Evolutionary conservation across 1,140 invertebrate genomes (phyloP), one percentile per base, ranked within the genome.

Genomic region (Trichogramma pretiosum): DNA sequence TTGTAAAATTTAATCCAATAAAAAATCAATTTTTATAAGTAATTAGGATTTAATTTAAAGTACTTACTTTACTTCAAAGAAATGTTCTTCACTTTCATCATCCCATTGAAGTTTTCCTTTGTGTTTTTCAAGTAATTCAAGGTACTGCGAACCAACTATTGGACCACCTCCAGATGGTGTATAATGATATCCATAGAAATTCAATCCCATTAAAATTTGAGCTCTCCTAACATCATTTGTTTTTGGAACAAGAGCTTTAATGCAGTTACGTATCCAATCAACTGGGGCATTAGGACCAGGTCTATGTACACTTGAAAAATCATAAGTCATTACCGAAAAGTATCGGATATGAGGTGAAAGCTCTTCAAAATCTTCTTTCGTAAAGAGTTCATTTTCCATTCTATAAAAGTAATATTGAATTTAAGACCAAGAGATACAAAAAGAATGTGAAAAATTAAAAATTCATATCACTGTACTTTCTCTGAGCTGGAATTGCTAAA

Each of bases 301-400:
- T 57, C 81, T 79, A 62, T 87, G 81, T 10, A 84, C 73, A 70
- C 70, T 87, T 19, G 91, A 93, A 68, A 82, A 96, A 67, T 97
- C 93, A 67, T 97, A 97, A 1, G 91, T 95, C 91, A 95, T 94
- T 1, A 97, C 73, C 32, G 89, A 93, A 63, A 96, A 93, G 41
- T 80, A 84, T 60, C 85, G 83, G 2, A 96, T 77, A 66, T 84
- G 73, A 22, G 83, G 76, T 55, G 82, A 80, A 11, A 96, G 74
- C 33, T 76, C 74, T 56, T 87, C 80, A 69, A 93, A 90, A 54
- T 92, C 79, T 48, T 84, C 71, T 49, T 80, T 74, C 19, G 75
- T 75, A 72, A 96, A 91, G 59, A 89, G 77, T 56, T 86, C 81
- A 41, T 69, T 70, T 5, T 64, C 59, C 48, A 66, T 59, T 24